Conservation (phyloP, 2,888 invertebrate genomes). For the Marronus borbonicus region DNA sequence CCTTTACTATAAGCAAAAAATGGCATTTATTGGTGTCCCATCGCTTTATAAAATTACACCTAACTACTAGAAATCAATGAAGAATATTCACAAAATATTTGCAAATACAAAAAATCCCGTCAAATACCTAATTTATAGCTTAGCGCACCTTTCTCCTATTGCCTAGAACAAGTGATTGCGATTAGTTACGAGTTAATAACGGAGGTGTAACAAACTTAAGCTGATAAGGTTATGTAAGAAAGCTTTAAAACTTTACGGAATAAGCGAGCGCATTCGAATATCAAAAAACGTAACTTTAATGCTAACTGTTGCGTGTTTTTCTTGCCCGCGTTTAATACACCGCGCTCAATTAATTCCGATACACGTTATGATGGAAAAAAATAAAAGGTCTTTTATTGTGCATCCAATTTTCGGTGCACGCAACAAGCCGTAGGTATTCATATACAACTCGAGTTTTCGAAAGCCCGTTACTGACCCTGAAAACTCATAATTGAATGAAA, state of each 20-base stretch:
- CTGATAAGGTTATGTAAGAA: constrained; percentile 41
- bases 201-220: constrained; percentile 36
- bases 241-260: constrained; percentile 9
- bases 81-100: too few species aligned
- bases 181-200: constrained; percentile 37
- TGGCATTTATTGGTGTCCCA: too few species aligned
- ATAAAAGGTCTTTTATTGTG: constrained; percentile 32
- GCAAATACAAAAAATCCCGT: background rate
- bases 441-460: constrained; percentile 36
- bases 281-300: constrained; percentile 24
- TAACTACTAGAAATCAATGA: too few species aligned
- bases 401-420: constrained; percentile 40
- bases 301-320: constrained; percentile 42
- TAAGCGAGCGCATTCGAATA: constrained; percentile 31
- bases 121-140: constrained; percentile 33
- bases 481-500: constrained; percentile 48
- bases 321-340: constrained; percentile 27
- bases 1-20: too few species aligned
- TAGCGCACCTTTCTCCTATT: constrained; percentile 36
- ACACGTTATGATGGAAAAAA: constrained; percentile 29
- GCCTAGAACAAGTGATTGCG: constrained; percentile 38
- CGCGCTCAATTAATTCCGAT: constrained; percentile 42
- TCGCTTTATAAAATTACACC: too few species aligned
- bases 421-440: constrained; percentile 17
- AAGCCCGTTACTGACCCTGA: constrained; percentile 45